Conservation (phyloP, 1,140 invertebrate species). For the Tetragnatha versicolor region DNA sequence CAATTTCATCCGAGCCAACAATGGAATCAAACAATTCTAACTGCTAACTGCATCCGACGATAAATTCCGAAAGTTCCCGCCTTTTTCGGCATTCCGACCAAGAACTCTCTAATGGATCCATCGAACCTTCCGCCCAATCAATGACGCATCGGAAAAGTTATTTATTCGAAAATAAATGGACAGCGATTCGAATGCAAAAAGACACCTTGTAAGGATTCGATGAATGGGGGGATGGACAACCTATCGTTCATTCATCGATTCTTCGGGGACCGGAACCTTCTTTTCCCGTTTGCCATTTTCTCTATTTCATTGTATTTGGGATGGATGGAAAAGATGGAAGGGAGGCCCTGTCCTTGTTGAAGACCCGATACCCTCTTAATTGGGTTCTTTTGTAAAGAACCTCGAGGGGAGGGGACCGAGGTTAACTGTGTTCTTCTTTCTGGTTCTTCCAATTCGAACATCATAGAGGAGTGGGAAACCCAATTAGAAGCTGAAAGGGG, state of each 20-base stretch:
- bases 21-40: no score
- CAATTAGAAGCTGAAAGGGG: conserved; percentile 17
- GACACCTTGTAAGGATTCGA: conserved; percentile 8
- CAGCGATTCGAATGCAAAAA: conserved; percentile 31
- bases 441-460: neutral
- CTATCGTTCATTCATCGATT: conserved; percentile 21
- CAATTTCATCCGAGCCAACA: no score
- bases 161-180: conserved; percentile 30
- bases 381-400: conserved; percentile 21
- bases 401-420: neutral
- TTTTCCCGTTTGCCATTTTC: conserved; percentile 9
- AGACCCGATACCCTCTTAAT: conserved; percentile 21
- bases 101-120: no score
- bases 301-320: conserved; percentile 25
- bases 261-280: neutral
- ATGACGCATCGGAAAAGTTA: conserved; percentile 9
- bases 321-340: neutral
- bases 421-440: neutral
- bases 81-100: conserved; percentile 4
- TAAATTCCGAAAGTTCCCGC: conserved; percentile 1
- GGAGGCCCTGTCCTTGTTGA: neutral
- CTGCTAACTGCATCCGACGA: neutral
- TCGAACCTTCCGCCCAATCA: neutral
- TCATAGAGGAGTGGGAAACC: conserved; percentile 26
- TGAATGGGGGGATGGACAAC: conserved; percentile 3